Evolutionary conservation across 2,797 vertebrate species (phyloP), one percentile per base, ranked within the genome.

Genomic region (Alauda arvensis): DNA sequence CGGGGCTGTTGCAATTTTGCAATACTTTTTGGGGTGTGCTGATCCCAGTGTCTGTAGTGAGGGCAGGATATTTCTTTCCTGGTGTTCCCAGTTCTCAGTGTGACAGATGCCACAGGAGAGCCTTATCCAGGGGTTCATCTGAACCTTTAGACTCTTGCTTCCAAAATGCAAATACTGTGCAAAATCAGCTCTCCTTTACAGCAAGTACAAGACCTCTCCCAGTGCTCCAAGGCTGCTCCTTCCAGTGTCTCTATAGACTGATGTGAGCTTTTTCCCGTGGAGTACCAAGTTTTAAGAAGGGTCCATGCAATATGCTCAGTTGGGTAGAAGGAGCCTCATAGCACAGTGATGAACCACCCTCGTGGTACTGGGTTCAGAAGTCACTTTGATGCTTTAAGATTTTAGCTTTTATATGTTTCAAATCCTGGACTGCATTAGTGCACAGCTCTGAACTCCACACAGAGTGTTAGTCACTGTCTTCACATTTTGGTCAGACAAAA

Each of bases 121-220:
- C 28, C 5, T 21, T 43, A 23, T 3, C 20, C 11, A 3, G 18
- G 2, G 6, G 17, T 21, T 42, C 12, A 3, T 7, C 33, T 65
- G 19, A 33, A 16, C n/a, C 16, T 79, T 72, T 33, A 51, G 31
- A 5, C 14, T 78, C 31, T 61, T 66, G 37, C 46, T 63, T 60
- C 72, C 40, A 67, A 49, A 79, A 62, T 26, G 23, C 24, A 61
- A 21, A 66, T 8, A 5, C 19, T 14, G 26, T 26, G 43, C 11
- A 57, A 80, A 42, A 53, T 21, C 6, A 49, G 4, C 17, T 67
- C 11, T 77, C 10, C 18, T 48, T 43, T 21, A 26, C 29, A 71
- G 28, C 24, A 12, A n/a, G 7, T 4, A 25, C 0, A 0, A 48
- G 60, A 48, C 18, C 16, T 42, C 12, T 67, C 25, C 25, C 42